phyloP scores from a whole-genome alignment of 2,113 vertebrate species.

The Alethe diademata region DNA sequence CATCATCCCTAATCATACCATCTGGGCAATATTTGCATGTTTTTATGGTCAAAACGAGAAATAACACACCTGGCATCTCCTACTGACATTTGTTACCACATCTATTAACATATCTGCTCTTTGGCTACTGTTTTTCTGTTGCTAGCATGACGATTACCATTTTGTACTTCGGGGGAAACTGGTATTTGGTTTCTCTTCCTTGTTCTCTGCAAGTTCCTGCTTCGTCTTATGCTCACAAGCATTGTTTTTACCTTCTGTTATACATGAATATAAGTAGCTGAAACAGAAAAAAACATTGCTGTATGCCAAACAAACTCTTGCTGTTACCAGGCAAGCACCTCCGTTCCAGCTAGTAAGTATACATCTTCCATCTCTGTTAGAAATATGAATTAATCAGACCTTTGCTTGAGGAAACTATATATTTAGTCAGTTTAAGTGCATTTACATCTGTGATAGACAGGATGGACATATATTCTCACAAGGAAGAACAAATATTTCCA shows the following conservation, averaged over 20 bases:
- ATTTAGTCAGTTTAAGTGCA: neutral
- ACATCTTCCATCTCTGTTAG: neutral
- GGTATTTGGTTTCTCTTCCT: neutral
- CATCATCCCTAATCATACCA: neutral
- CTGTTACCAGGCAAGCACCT: neutral
- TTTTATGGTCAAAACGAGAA: neutral
- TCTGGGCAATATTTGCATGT: neutral
- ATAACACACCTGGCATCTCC: neutral
- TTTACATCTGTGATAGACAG: neutral
- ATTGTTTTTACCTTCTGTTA: neutral
- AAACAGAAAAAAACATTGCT: neutral
- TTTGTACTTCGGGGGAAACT: neutral
- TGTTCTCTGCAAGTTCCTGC: neutral
- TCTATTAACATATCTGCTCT: neutral
- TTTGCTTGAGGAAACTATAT: neutral
- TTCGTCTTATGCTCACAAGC: neutral
- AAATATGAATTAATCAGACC: neutral
- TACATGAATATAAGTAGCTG: neutral
- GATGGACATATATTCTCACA: neutral
- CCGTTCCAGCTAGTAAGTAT: neutral
- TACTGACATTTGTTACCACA: neutral
- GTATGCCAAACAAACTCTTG: neutral
- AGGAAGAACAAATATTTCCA: constrained; percentile 13
- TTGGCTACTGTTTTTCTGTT: neutral
- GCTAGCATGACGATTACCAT: neutral